A percentile compares a stretch with the other conserved stretches of the same genome.
Conservation (phyloP, 2,113 vertebrate genomes). For the Pristiophorus japonicus region DNA sequence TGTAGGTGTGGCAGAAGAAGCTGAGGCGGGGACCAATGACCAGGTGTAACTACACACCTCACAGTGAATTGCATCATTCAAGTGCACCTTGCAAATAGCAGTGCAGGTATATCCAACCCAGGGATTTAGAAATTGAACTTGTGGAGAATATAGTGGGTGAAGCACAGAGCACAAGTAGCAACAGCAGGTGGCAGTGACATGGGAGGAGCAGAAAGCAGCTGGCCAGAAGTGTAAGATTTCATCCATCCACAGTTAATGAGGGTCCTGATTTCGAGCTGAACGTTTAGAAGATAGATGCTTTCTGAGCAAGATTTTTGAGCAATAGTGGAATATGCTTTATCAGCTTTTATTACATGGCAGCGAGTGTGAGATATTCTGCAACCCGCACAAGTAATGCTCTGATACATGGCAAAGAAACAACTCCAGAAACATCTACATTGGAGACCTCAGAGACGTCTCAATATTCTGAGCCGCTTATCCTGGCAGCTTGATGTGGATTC, state of each 20-base stretch:
- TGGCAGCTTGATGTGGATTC: not conserved
- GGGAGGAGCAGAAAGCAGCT: not conserved
- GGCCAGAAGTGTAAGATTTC: not conserved
- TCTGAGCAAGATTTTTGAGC: not conserved
- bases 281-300: not conserved
- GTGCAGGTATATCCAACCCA: not conserved
- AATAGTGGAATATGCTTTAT: not conserved
- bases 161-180: not conserved
- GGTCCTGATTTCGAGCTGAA: not conserved
- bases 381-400: not conserved
- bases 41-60: not conserved
- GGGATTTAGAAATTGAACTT: not conserved
- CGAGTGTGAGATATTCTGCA: not conserved
- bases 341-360: not conserved
- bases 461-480: not conserved
- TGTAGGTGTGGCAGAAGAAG: no score
- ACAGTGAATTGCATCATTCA: not conserved
- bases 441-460: not conserved
- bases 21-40: not conserved
- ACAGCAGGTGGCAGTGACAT: not conserved
- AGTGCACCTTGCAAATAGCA: not conserved
- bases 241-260: not conserved
- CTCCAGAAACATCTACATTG: not conserved
- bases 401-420: not conserved
- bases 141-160: not conserved